These are phyloP conservation scores for Tineola bisselliella DNA, from an alignment of 2,888 invertebrate genomes.

Conservation along the genomic window DNA sequence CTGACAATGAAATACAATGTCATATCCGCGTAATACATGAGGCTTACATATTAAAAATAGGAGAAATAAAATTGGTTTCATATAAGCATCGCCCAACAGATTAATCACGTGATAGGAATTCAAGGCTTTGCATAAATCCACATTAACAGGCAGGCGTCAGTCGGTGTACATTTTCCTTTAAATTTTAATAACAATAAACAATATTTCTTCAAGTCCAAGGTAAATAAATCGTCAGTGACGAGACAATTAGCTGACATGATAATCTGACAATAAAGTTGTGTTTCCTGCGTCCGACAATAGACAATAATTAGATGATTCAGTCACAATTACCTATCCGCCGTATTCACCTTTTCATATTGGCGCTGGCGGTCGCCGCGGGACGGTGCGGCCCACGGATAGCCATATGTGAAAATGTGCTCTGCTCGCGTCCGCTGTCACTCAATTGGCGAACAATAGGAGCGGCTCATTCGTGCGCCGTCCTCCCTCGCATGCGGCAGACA, in stretches of 20 bases:
- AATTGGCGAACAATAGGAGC: constrained; percentile 43
- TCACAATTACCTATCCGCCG: neutral
- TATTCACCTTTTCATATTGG: constrained; percentile 9
- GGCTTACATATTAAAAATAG: neutral
- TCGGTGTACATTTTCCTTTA: neutral
- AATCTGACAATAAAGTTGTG: neutral
- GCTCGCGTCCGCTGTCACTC: constrained; percentile 34
- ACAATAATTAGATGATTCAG: constrained; percentile 6
- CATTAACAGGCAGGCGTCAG: neutral
- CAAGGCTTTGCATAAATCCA: neutral
- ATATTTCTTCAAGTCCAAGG: neutral
- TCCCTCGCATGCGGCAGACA: constrained; percentile 26
- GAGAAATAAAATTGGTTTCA: too few species aligned
- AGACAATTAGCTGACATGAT: constrained; percentile 2
- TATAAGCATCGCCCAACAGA: too few species aligned
- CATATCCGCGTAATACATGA: neutral
- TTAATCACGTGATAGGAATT: neutral
- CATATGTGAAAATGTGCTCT: constrained; percentile 13
- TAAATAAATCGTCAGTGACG: neutral
- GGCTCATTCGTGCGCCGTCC: constrained; percentile 15
- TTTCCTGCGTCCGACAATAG: neutral
- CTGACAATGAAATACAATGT: neutral
- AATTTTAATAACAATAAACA: neutral
- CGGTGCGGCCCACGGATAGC: neutral
- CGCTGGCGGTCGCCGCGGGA: neutral